Evolutionary conservation across 2,888 invertebrate genomes (phyloP).

Genomic region (Eumacrocentrus americanus): DNA sequence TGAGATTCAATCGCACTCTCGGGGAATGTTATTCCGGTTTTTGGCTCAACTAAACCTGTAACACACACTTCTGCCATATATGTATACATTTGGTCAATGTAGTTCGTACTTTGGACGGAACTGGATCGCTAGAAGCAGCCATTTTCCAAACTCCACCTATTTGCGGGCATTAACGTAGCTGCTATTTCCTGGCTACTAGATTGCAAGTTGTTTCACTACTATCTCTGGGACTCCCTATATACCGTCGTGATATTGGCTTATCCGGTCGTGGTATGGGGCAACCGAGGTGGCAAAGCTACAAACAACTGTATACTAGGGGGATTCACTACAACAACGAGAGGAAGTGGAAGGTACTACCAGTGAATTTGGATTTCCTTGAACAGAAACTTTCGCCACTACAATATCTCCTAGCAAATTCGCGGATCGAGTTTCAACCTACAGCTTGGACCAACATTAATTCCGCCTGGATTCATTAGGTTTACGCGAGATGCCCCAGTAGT

Average conservation of each 20-base stretch:
- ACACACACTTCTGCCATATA: neutral
- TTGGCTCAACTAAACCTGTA: constrained; percentile 7
- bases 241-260: constrained; percentile 31
- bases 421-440: too few relatives aligned
- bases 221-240: constrained; percentile 23
- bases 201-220: constrained; percentile 23
- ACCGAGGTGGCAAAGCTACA: neutral
- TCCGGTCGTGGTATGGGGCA: constrained; percentile 9
- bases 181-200: constrained; percentile 12
- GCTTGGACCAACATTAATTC: too few relatives aligned
- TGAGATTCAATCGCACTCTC: constrained; percentile 19
- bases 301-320: neutral
- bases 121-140: neutral
- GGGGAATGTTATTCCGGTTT: constrained; percentile 19
- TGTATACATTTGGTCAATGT: neutral
- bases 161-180: constrained; percentile 19
- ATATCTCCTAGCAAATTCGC: neutral
- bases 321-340: neutral
- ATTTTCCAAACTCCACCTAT: neutral
- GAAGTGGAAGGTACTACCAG: neutral
- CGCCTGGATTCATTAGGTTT: too few relatives aligned
- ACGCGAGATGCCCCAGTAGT: too few relatives aligned
- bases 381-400: neutral
- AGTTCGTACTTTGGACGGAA: neutral
- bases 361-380: neutral